phyloP scores from a whole-genome alignment of 2,113 vertebrate genomes.

The Gasterosteus aculeatus region DNA sequence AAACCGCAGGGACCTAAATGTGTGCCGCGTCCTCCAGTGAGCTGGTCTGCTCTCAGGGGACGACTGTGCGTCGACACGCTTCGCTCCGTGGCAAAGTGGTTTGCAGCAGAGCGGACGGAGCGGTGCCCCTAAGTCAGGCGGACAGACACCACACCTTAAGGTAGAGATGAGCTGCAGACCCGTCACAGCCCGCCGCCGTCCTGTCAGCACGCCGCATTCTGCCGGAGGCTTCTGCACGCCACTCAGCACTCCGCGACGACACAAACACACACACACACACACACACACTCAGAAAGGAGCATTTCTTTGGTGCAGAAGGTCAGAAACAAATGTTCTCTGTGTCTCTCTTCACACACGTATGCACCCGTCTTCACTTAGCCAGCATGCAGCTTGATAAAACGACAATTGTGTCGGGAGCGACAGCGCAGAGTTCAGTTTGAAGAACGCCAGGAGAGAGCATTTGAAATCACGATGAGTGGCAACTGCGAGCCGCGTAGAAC shows the following conservation, averaged over 20 bases:
- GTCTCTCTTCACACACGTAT: neutral
- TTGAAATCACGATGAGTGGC: neutral
- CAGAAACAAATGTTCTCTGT: constrained; percentile 26
- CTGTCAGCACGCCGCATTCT: constrained; percentile 65
- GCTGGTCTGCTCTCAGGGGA: constrained; percentile 12
- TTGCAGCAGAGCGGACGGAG: constrained; percentile 31
- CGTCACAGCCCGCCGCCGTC: constrained; percentile 61
- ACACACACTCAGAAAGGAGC: neutral
- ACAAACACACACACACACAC: constrained; percentile 5
- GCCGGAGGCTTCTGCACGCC: constrained; percentile 43
- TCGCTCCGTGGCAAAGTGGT: constrained; percentile 55
- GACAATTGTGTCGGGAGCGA: constrained; percentile 13
- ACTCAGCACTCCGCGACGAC: constrained; percentile 23
- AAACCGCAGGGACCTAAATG: neutral
- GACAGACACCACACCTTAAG: constrained; percentile 47
- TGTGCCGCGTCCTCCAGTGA: neutral
- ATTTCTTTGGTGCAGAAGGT: neutral
- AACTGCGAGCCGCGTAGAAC: neutral
- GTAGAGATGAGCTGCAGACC: constrained; percentile 51
- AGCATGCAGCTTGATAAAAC: constrained; percentile 35
- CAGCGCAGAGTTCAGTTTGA: neutral
- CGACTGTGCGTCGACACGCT: constrained; percentile 53
- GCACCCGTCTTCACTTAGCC: constrained; percentile 57
- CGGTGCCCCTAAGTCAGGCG: constrained; percentile 49
- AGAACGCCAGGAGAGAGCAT: neutral